Conservation (phyloP, 1,140 invertebrate species). For the Elymnias hypermnestra region DNA sequence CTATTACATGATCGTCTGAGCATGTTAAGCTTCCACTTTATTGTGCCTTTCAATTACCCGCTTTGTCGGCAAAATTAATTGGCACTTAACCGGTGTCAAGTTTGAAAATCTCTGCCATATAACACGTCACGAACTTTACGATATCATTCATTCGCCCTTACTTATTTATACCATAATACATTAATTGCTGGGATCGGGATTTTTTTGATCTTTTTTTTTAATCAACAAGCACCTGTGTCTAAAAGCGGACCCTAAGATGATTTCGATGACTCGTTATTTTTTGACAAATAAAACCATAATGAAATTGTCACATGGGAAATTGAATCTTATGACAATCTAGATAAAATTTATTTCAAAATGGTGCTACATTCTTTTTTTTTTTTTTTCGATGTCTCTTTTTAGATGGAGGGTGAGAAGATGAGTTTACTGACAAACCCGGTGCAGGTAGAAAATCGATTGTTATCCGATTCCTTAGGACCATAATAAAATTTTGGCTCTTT, state of each 20-base stretch:
- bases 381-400: slow-evolving; percentile 51
- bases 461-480: slow-evolving; percentile 34
- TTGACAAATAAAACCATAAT: slow-evolving; percentile 44
- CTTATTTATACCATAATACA: slow-evolving; percentile 52
- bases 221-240: slow-evolving; percentile 50
- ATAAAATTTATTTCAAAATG: slow-evolving; percentile 18
- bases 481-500: slow-evolving; percentile 29
- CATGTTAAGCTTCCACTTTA: too few species aligned
- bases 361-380: slow-evolving; percentile 1
- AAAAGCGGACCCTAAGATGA: slow-evolving; percentile 47
- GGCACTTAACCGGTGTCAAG: not conserved
- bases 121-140: not conserved
- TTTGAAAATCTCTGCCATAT: not conserved
- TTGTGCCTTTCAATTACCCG: too few species aligned
- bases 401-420: slow-evolving; percentile 51
- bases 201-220: slow-evolving; percentile 34
- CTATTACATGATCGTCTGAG: too few species aligned
- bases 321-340: not conserved
- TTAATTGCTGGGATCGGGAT: slow-evolving; percentile 55
- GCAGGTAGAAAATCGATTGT: slow-evolving; percentile 67
- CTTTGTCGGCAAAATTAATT: too few species aligned
- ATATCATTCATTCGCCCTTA: slow-evolving; percentile 17
- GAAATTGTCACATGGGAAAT: not conserved
- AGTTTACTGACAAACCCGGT: slow-evolving; percentile 40
- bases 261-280: slow-evolving; percentile 64